Base-by-base conservation (phyloP, 1,140 invertebrate species). In the Anastrepha ludens region DNA sequence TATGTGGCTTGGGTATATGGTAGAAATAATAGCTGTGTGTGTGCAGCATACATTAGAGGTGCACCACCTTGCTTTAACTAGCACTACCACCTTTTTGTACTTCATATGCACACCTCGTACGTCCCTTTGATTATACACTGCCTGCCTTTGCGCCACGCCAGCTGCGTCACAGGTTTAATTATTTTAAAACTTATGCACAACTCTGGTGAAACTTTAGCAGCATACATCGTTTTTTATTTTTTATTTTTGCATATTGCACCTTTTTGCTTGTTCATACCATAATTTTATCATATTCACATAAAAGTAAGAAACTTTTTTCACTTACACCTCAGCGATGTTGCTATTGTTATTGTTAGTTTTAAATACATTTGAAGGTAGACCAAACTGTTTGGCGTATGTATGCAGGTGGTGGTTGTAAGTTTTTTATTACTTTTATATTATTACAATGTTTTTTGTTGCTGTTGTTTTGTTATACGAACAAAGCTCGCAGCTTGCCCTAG, bases 101-200 rank as follows among this genome's bases (percentile, higher is more conserved):
- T 47, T 39, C 64, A 55, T 55, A 55, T 55, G 50, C 11, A 55
- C 50, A 55, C 11, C 50, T 55, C 50, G 6, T 55, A 1, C 50
- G 6, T 55, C 50, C 50, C 11, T 8, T 11, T 8, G 13, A 15
- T 3, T n/a, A 50, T 6, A 70, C 47, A 20, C 17, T 81, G 17
- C 44, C 44, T 29, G 29, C 29, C 17, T 55, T 29, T 17, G 29
- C 58, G 17, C 59, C 11, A 39, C 20, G 50, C 58, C 85, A 86
- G 85, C 55, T 60, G 85, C 39, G 74, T 47, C 85, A 60, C 58
- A 86, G 29, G 85, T 86, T 86, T 86, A 86, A 86, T 86, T 86
- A 86, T 86, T 86, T 86, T 62, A 29, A 86, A 86, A 86, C 62
- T 62, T 86, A 86, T 86, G 85, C 85, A 86, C 85, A 86, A 81